phyloP scores from a whole-genome alignment of 2,113 vertebrate genomes.

The Chinchilla lanigera region DNA sequence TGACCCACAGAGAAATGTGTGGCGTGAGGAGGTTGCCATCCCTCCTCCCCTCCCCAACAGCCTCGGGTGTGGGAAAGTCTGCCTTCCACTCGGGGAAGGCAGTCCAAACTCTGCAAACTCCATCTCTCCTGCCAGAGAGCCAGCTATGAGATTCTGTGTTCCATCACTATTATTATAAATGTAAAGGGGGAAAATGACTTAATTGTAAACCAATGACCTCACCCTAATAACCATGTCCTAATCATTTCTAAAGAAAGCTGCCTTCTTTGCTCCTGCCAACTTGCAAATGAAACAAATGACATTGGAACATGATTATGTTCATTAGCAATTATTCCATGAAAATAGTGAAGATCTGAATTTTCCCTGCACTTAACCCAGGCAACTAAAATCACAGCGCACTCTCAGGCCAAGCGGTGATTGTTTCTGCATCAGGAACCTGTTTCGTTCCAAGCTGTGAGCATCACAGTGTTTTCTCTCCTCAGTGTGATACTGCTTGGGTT shows the following conservation, averaged over 20 bases:
- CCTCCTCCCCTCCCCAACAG: constrained; percentile 73
- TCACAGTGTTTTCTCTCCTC: background rate
- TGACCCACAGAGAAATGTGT: constrained; percentile 3
- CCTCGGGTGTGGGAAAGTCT: constrained; percentile 82
- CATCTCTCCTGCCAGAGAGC: constrained; percentile 82
- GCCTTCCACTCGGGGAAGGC: constrained; percentile 77
- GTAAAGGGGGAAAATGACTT: constrained; percentile 83
- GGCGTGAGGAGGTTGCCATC: background rate
- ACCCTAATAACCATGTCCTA: constrained; percentile 85
- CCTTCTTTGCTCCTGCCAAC: constrained; percentile 82
- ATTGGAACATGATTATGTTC: constrained; percentile 85
- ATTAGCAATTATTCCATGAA: constrained; percentile 85
- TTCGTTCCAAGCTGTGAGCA: background rate
- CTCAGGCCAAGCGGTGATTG: background rate
- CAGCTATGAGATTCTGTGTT: constrained; percentile 84
- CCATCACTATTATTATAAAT: constrained; percentile 85
- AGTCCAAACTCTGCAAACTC: constrained; percentile 78
- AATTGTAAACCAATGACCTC: constrained; percentile 86
- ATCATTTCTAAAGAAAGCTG: constrained; percentile 79
- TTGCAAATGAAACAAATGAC: constrained; percentile 87
- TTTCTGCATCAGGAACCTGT: background rate
- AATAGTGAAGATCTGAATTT: constrained; percentile 80
- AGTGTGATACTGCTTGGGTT: background rate
- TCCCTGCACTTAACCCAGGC: constrained; percentile 74
- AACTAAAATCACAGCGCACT: background rate